Conservation (phyloP, 2,888 invertebrate species). For the Meandrusa payeni region DNA sequence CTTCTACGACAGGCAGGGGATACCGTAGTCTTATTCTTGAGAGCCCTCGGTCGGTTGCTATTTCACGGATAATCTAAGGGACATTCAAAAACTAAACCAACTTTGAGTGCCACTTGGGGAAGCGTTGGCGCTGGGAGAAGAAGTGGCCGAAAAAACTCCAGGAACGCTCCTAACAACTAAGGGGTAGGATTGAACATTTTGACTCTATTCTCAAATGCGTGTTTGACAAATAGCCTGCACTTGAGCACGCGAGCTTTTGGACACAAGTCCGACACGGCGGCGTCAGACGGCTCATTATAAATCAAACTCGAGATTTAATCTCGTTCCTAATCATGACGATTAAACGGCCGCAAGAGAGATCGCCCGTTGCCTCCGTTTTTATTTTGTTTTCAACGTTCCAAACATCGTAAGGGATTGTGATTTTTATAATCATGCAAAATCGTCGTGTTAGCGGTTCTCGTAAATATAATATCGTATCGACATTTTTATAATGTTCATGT, state of each 20-base stretch:
- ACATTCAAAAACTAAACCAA: too few species aligned
- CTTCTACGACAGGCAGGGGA: too few species aligned
- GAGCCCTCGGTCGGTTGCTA: too few species aligned
- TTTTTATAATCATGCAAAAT: constrained; percentile 20
- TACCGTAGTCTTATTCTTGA: too few species aligned
- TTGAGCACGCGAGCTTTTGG: constrained; percentile 23
- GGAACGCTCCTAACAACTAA: too few species aligned
- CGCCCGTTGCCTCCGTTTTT: constrained; percentile 17
- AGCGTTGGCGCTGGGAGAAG: too few species aligned
- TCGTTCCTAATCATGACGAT: constrained; percentile 40
- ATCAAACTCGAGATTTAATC: constrained; percentile 41
- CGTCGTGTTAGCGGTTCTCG: constrained; percentile 6
- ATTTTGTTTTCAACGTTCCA: constrained; percentile 17
- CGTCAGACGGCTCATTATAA: constrained; percentile 36
- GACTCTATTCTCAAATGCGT: constrained; percentile 7
- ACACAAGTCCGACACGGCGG: constrained; percentile 29
- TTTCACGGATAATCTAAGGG: too few species aligned
- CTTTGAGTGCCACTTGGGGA: too few species aligned
- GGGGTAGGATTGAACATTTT: too few species aligned
- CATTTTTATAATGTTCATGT: constrained; percentile 13
- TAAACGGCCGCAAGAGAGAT: constrained; percentile 34
- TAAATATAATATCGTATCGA: constrained; percentile 15
- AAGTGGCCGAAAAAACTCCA: too few species aligned
- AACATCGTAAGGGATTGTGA: constrained; percentile 9
- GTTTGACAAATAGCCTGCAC: constrained; percentile 28